Conservation (phyloP, 2,888 invertebrate species). For the Sinodicranocentrus sp. region DNA sequence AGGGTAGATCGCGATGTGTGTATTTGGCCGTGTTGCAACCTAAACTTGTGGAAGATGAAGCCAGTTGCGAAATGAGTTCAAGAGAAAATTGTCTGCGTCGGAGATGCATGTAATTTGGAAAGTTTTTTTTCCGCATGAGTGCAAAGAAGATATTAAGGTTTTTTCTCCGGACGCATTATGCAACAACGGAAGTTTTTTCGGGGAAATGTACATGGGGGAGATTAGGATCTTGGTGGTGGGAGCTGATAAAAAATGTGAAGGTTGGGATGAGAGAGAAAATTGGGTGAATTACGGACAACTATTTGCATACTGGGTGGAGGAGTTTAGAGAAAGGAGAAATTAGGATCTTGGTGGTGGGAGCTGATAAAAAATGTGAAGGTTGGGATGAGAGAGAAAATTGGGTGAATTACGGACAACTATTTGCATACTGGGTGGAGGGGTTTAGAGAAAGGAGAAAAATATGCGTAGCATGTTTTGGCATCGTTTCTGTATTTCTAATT, state of each 20-base stretch:
- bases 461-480: constrained; percentile 50
- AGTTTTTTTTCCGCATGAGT: not conserved
- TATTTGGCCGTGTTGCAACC: not conserved
- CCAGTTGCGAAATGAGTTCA: not conserved
- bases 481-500: constrained; percentile 44
- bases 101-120: not conserved
- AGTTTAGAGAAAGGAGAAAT: too few relatives aligned
- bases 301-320: too few relatives aligned
- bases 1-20: not conserved
- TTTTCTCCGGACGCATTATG: not conserved
- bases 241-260: not conserved
- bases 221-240: not conserved
- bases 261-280: not conserved
- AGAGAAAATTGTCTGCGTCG: not conserved
- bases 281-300: not conserved
- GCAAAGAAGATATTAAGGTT: too few relatives aligned
- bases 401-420: constrained; percentile 5
- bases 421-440: constrained; percentile 53
- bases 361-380: too few relatives aligned
- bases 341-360: too few relatives aligned
- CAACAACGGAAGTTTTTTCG: not conserved
- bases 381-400: not conserved
- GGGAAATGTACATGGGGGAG: not conserved
- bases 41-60: not conserved
- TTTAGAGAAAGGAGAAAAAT: not conserved